Evolutionary conservation across 1,140 invertebrate genomes (phyloP).

Genomic region (Odontomachus brunneus): DNA sequence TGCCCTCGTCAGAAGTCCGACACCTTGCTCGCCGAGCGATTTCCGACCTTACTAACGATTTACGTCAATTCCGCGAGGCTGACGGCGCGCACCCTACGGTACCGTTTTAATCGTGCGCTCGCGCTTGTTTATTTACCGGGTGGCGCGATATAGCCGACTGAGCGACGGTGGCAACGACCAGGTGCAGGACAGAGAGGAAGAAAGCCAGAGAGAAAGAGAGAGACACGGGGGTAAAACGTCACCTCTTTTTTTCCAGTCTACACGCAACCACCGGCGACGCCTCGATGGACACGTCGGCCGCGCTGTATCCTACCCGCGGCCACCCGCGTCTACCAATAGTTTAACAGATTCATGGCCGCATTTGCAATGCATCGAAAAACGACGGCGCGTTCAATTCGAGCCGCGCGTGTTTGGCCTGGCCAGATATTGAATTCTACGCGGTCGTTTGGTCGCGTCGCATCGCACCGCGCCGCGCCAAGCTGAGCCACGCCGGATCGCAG

Average conservation of each 20-base stretch:
- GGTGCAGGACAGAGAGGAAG: not conserved
- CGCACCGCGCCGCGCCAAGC: not conserved
- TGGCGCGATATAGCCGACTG: conserved; percentile 17
- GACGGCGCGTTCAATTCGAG: conserved; percentile 65
- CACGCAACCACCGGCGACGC: conserved; percentile 24
- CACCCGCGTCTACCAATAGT: conserved; percentile 54
- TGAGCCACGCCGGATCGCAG: not conserved
- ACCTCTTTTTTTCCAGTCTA: conserved; percentile 40
- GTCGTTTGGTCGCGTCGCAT: conserved; percentile 45
- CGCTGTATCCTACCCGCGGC: conserved; percentile 30
- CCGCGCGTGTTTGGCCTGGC: conserved; percentile 57
- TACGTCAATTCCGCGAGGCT: conserved; percentile 42
- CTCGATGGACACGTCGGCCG: conserved; percentile 16
- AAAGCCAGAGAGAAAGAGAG: not conserved
- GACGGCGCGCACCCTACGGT: not conserved
- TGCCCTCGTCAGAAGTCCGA: conserved; percentile 33
- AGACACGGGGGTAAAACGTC: not conserved
- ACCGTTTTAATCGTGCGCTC: conserved; percentile 31
- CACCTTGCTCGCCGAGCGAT: conserved; percentile 30
- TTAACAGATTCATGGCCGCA: conserved; percentile 70
- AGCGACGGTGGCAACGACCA: conserved; percentile 35
- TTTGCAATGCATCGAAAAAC: conserved; percentile 74
- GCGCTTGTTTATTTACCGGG: conserved; percentile 33
- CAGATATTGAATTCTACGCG: conserved; percentile 70
- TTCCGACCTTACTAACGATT: conserved; percentile 52